Evolutionary conservation across 2,797 vertebrate genomes (phyloP).

Genomic region (Poeciliopsis gracilis): DNA sequence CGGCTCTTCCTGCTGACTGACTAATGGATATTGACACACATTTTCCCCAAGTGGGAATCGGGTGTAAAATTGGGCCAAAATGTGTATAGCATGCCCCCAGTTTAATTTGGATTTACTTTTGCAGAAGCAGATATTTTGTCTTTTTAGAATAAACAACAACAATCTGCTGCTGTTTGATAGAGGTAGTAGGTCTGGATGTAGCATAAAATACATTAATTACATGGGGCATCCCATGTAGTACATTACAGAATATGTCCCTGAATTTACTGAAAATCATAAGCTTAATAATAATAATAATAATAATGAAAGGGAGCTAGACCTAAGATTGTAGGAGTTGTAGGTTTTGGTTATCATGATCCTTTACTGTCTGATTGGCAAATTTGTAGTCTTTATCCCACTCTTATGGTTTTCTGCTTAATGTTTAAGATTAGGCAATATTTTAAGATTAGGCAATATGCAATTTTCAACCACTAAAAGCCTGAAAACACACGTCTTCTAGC

Average conservation of each 20-base stretch:
- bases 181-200: neutral
- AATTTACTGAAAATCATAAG: neutral
- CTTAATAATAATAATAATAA: neutral
- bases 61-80: neutral
- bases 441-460: neutral
- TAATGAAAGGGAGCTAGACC: neutral
- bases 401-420: slow-evolving; percentile 41
- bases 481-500: neutral
- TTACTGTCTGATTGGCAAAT: neutral
- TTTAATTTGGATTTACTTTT: neutral
- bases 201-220: neutral
- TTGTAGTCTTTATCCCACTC: slow-evolving; percentile 39
- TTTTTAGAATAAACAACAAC: neutral
- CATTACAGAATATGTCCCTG: neutral
- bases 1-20: neutral
- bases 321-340: neutral
- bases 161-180: neutral
- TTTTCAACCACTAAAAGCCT: neutral
- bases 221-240: neutral
- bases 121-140: neutral
- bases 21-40: neutral
- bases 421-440: neutral
- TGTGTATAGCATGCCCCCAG: neutral
- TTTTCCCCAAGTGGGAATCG: neutral
- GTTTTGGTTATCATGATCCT: neutral